Conservation (phyloP, 2,888 invertebrate genomes). For the Meiosimyza decipiens region DNA sequence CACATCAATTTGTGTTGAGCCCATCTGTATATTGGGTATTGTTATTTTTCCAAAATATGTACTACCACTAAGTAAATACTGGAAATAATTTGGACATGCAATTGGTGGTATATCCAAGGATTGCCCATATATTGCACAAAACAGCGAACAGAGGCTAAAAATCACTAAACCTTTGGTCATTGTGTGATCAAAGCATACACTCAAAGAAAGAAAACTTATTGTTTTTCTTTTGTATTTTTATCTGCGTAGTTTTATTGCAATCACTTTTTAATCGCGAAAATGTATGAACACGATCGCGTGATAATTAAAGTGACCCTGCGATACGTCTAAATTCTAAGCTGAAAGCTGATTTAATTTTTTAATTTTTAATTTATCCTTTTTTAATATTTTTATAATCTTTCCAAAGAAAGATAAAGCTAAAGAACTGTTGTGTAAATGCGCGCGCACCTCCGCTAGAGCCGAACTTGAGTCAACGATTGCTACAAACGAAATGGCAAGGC, state of each 20-base stretch:
- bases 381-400: background rate
- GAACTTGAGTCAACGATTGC: conserved; percentile 8
- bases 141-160: background rate
- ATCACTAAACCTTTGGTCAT: background rate
- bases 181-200: background rate
- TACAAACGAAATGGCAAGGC: background rate
- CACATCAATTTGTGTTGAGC: conserved; percentile 37
- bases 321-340: no score
- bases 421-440: no score
- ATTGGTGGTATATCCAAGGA: conserved; percentile 47
- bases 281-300: no score
- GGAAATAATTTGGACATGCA: conserved; percentile 53
- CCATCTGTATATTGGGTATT: conserved; percentile 42
- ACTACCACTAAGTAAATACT: conserved; percentile 45
- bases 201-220: background rate
- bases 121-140: conserved; percentile 27
- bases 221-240: background rate
- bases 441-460: background rate
- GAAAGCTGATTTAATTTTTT: no score
- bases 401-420: background rate
- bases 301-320: no score
- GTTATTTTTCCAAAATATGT: conserved; percentile 50
- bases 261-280: no score
- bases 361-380: background rate
- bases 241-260: background rate